These are phyloP conservation scores for Lipophrys pholis DNA, from an alignment of 2,113 vertebrate genomes.

Conservation along the genomic window DNA sequence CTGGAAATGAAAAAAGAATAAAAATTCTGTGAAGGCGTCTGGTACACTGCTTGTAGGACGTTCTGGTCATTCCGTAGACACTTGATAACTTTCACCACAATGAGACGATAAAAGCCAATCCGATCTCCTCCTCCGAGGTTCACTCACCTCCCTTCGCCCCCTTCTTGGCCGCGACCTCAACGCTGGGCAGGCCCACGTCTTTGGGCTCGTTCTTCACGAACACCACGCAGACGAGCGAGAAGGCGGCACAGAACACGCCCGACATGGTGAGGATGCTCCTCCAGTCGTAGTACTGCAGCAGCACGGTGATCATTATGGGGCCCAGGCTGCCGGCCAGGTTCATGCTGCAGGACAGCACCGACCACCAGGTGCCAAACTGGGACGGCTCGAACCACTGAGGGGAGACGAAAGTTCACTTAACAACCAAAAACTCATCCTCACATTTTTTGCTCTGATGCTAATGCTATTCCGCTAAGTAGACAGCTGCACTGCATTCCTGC, in stretches of 20 bases:
- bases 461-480: background rate
- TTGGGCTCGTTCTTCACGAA: conserved; percentile 93
- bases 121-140: no score
- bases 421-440: no score
- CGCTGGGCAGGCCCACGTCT: conserved; percentile 91
- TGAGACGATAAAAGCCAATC: no score
- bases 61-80: no score
- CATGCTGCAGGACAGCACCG: conserved; percentile 96
- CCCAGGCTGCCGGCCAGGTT: conserved; percentile 96
- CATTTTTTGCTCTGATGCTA: no score
- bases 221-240: conserved; percentile 88
- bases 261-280: conserved; percentile 90
- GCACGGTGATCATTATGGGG: conserved; percentile 89
- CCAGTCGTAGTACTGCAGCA: conserved; percentile 93
- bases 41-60: no score
- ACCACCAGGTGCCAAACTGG: conserved; percentile 99
- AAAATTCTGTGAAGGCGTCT: no score
- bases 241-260: conserved; percentile 86
- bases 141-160: conserved; percentile 81
- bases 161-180: conserved; percentile 85
- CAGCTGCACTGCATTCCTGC: no score
- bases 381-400: conserved; percentile 96
- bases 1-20: no score
- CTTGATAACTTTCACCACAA: no score
- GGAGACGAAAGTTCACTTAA: no score